These are phyloP conservation scores for Cloeon dipterum DNA, from an alignment of 2,888 invertebrate genomes.

Conservation along the genomic window DNA sequence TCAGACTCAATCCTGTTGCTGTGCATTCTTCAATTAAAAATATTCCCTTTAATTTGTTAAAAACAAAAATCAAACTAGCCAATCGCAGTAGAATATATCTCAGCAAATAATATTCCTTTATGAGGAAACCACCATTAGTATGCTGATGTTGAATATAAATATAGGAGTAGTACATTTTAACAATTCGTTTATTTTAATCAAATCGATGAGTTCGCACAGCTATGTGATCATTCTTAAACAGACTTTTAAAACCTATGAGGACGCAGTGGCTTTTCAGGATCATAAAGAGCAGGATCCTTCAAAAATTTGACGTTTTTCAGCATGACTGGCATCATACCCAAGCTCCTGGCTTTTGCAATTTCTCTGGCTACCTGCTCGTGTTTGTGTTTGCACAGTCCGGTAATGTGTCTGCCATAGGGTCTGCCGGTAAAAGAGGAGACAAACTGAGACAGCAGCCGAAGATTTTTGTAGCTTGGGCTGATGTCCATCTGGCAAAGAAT, in stretches of 20 bases:
- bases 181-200: too few species aligned
- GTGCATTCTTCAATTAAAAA: too few species aligned
- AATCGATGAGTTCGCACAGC: too few species aligned
- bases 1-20: too few species aligned
- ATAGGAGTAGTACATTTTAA: too few species aligned
- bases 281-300: constrained; percentile 75
- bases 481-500: constrained; percentile 4
- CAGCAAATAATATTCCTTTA: too few species aligned
- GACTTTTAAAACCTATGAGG: constrained; percentile 56
- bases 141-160: too few species aligned
- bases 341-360: constrained; percentile 47
- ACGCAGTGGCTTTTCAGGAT: constrained; percentile 61
- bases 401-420: constrained; percentile 79
- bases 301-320: constrained; percentile 58
- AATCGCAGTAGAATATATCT: too few species aligned
- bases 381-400: constrained; percentile 69
- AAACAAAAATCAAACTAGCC: too few species aligned
- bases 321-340: constrained; percentile 61
- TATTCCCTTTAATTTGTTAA: too few species aligned
- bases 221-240: too few species aligned
- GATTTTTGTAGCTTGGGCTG: constrained; percentile 71
- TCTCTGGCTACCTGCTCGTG: constrained; percentile 50
- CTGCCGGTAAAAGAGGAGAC: constrained; percentile 87
- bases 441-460: constrained; percentile 77
- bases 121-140: too few species aligned